A percentile compares a stretch with the other conserved stretches of the same genome.
These are phyloP conservation scores for Zaprionus bogoriensis DNA, from an alignment of 2,888 invertebrate species.

Conservation along the genomic window DNA sequence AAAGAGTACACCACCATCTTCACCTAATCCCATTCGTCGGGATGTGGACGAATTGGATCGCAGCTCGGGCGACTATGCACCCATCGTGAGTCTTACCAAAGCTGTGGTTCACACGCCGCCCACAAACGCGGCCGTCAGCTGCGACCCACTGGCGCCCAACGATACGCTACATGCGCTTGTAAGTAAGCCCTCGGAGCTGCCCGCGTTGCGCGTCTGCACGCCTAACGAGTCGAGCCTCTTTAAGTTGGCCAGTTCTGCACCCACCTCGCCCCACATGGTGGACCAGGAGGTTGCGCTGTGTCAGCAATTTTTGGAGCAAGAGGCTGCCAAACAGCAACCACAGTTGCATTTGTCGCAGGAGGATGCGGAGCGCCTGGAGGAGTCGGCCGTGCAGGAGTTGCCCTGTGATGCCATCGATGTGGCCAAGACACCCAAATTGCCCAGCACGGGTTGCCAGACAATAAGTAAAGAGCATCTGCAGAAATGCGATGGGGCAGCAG, in stretches of 20 bases:
- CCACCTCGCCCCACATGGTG: constrained; percentile 50
- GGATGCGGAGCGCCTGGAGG: constrained; percentile 46
- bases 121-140: neutral
- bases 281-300: constrained; percentile 59
- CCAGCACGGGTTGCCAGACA: constrained; percentile 64
- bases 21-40: constrained; percentile 47
- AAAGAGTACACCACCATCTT: constrained; percentile 65
- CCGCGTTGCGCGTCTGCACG: constrained; percentile 84
- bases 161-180: constrained; percentile 52
- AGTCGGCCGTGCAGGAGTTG: constrained; percentile 67
- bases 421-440: constrained; percentile 49
- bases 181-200: constrained; percentile 61
- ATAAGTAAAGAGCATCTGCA: constrained; percentile 65
- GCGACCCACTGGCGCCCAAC: constrained; percentile 65
- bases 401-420: constrained; percentile 77
- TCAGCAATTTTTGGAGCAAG: constrained; percentile 52
- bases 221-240: constrained; percentile 84
- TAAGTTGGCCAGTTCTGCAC: constrained; percentile 70
- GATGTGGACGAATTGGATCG: constrained; percentile 49
- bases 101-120: constrained; percentile 64
- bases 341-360: constrained; percentile 30
- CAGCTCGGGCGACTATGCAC: constrained; percentile 59
- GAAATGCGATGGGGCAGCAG: constrained; percentile 66
- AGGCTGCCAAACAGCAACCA: constrained; percentile 33
- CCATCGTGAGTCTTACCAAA: constrained; percentile 51